Evolutionary conservation across 2,888 invertebrate species (phyloP), one percentile per base, ranked within the genome.

Genomic region (Aquatica leii): DNA sequence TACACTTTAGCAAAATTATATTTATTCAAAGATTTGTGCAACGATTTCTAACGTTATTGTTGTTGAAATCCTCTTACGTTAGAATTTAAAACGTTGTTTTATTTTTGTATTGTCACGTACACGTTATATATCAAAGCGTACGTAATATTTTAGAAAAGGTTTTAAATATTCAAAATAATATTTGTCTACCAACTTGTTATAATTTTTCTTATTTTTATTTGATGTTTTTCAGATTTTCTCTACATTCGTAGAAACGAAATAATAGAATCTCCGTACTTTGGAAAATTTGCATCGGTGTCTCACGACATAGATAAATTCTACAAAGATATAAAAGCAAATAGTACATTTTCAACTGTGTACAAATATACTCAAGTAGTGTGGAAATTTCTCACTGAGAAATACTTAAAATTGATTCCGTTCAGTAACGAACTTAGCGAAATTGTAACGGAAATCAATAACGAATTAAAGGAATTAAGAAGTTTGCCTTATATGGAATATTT

Each of bases 251-350:
- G 90, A 50, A 90, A 89, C 65, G 93, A 94, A 76, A 80, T 95
- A 65, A 89, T 93, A 0, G 90, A 89, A 53, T 92, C 92, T 0
- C 91, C 92, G 0, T 94, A 93, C 73, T 94, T 93, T 76, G 90
- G 89, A 70, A 90, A 90, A 72, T 89, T 94, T 9, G 87, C 91
- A 1, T 90, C 91, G 62, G 89, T 94, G 71, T 91, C 92, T 0
- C 91, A 91, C 71, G 93, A 94, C 76, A 82, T 94, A 67, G 94
- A 94, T 75, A 86, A 85, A 59, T 85, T 94, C 51, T 94, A 93
- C 78, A 88, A 88, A 59, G 94, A 94, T 73, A 84, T 94, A 5
- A 86, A 88, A 52, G 87, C 88, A 59, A 91, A 94, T 76, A 93
- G 93, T 73, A 85, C 92, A 0, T 83, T 93, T 18, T 91, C 91